Percentiles rank a stretch among this genome's conserved stretches.
Evolutionary conservation across 2,888 invertebrate genomes (phyloP).

Genomic region (Idaea dimidiata): DNA sequence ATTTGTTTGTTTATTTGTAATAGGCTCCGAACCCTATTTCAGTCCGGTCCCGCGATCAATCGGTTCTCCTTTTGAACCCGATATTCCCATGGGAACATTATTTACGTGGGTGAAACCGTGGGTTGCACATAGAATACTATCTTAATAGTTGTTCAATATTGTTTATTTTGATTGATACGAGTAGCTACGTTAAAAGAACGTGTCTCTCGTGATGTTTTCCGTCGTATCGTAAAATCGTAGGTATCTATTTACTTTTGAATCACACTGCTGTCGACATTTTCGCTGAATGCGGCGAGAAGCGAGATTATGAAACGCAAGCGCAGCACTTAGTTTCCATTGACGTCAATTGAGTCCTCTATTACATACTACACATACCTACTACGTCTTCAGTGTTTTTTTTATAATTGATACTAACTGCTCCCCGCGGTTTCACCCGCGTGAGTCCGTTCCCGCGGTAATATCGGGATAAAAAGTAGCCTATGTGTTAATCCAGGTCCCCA

Average conservation of each 20-base stretch:
- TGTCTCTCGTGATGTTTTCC: neutral
- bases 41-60: no score
- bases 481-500: no score
- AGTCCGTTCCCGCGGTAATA: no score
- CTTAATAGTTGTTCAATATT: neutral
- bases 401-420: no score
- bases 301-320: conserved; percentile 48
- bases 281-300: conserved; percentile 44
- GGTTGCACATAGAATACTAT: neutral
- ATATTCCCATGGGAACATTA: no score
- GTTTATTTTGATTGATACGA: neutral
- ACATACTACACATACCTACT: neutral
- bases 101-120: neutral
- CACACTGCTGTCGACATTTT: neutral
- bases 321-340: conserved; percentile 45
- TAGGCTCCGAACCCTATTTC: no score
- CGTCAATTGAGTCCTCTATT: conserved; percentile 44
- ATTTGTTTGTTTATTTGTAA: no score
- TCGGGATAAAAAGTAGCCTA: no score
- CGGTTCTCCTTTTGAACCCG: no score
- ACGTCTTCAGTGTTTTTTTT: neutral
- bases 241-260: neutral
- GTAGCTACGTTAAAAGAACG: neutral
- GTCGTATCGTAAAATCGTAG: neutral
- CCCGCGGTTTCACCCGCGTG: no score